Evolutionary conservation across 2,888 invertebrate species (phyloP).

Genomic region (Dynastes tityus): DNA sequence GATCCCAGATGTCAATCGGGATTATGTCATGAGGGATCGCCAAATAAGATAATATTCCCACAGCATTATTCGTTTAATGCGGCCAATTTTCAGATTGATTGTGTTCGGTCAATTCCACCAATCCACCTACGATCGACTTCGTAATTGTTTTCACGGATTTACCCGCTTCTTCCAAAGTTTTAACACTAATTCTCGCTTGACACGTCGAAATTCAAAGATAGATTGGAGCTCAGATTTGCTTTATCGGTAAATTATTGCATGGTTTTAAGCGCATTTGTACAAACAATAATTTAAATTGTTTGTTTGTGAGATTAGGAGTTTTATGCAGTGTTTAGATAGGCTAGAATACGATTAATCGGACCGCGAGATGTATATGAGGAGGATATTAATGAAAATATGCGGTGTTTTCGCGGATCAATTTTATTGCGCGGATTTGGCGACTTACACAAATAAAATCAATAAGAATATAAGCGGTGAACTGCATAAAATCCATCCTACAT

Average conservation of each 20-base stretch:
- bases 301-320: conserved; percentile 35
- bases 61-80: neutral
- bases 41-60: neutral
- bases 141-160: neutral
- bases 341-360: neutral
- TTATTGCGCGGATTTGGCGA: neutral
- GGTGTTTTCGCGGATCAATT: neutral
- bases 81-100: neutral
- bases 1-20: neutral
- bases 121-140: neutral
- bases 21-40: neutral
- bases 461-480: neutral
- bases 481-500: neutral
- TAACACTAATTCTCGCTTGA: conserved; percentile 4
- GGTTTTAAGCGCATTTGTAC: conserved; percentile 15
- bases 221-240: conserved; percentile 1
- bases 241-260: neutral
- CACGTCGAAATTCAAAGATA: neutral
- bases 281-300: conserved; percentile 35
- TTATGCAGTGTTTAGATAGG: neutral
- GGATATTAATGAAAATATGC: neutral
- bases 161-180: neutral
- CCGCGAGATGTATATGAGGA: neutral
- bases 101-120: neutral
- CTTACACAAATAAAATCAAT: neutral